These are phyloP conservation scores for Mastomys coucha DNA, from an alignment of 2,113 vertebrate species.

Conservation along the genomic window DNA sequence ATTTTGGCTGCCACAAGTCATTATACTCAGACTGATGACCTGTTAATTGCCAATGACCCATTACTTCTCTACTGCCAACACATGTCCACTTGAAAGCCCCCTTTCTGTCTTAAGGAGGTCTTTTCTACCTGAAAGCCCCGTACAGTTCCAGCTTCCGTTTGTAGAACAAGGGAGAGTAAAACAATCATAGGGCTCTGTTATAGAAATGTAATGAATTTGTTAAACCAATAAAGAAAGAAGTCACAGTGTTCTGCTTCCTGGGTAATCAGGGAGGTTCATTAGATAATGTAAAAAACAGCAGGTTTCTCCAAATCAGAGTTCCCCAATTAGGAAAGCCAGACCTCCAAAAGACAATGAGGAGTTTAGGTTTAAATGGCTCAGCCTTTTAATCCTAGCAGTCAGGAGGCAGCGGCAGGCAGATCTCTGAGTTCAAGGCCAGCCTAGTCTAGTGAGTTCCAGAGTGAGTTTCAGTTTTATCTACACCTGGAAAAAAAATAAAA, in stretches of 20 bases:
- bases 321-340: background rate
- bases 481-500: no score
- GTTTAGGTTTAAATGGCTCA: no score
- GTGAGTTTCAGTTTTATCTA: no score
- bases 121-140: background rate
- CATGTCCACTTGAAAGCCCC: background rate
- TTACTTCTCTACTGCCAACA: background rate
- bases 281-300: background rate
- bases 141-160: background rate
- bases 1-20: background rate
- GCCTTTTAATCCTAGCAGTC: no score
- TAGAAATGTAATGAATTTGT: background rate
- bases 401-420: no score
- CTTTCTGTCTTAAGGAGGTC: background rate
- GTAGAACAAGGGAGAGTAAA: background rate
- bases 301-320: background rate
- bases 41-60: no score
- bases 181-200: background rate
- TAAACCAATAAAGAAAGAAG: background rate
- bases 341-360: background rate
- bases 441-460: no score
- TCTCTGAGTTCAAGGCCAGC: no score
- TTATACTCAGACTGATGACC: no score
- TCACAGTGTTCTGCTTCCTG: no score
- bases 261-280: background rate